Base-by-base conservation (phyloP, 2,888 invertebrate species). In the Eupithecia pulchellata region DNA sequence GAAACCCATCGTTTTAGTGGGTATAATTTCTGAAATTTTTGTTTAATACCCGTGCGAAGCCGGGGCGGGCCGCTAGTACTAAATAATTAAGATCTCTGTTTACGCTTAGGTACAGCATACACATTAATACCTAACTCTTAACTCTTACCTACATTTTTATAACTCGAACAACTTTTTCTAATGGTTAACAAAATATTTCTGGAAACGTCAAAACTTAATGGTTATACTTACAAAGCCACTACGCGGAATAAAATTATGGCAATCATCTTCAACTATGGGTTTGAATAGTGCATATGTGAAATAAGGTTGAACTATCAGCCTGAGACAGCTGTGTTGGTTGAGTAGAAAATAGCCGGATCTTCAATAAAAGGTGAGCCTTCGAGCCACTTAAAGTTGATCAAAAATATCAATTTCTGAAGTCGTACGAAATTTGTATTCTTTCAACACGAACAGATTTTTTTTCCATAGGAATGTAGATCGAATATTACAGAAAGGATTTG, bases 161-260 rank as follows among this genome's bases (percentile, higher is more conserved):
- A 0, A 29, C 8, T 2, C 17, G 2, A 8, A 17, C 14, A 27
- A 57, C n/a, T n/a, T n/a, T 17, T 29, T 57, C 29, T 57, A 57
- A 20, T 17, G 57, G 57, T 57, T 57, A 29, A 57, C 60, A 61
- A 67, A 47, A n/a, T 39, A 42, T 39, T 68, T 55, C 67, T 55
- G 30, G 47, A 61, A 61, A 69, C 64, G 32, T 68, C 55, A 62
- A 67, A 67, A 47, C 58, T 39, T 34, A 68, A 73, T 39, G 62
- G 64, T 58, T 69, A 73, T 76, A 72, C 75, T 75, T 72, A 73
- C 74, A 65, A 61, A 58, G 72, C 61, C 39, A 71, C 57, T 78
- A 75, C 75, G 30, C 65, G 39, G 75, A 75, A 78, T 57, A 57
- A 69, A 73, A 74, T 78, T 75, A 77, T 73, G 57, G 61, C 55